Evolutionary conservation across 2,113 vertebrate genomes (phyloP).

Genomic region (Dolichotis patagonum): DNA sequence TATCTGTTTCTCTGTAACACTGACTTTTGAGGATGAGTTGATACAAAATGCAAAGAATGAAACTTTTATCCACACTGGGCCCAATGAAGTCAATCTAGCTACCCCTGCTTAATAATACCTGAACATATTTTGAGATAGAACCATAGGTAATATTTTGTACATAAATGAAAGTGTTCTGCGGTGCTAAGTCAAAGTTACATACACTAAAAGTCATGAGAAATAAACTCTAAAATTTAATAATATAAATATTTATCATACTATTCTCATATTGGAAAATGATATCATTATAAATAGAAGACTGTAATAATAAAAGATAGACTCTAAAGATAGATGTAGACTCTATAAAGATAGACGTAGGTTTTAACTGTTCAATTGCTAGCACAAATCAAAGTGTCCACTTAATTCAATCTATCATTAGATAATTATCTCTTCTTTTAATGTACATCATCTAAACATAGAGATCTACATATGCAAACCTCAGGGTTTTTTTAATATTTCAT

Average conservation of each 20-base stretch:
- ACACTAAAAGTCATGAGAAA: neutral
- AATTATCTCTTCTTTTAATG: neutral
- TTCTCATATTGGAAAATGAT: neutral
- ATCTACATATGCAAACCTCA: slow-evolving; percentile 65
- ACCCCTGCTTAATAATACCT: neutral
- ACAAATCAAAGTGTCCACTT: slow-evolving; percentile 72
- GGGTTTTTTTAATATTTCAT: slow-evolving; percentile 29
- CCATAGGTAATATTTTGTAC: neutral
- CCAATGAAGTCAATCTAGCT: neutral
- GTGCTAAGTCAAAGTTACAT: neutral
- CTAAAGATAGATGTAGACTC: too few relatives aligned
- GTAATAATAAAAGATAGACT: slow-evolving; percentile 73
- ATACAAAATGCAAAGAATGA: neutral
- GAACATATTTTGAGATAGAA: neutral
- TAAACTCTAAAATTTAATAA: neutral
- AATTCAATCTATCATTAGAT: slow-evolving; percentile 12
- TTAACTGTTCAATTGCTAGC: slow-evolving; percentile 67
- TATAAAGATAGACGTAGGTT: too few relatives aligned
- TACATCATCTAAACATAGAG: slow-evolving; percentile 66
- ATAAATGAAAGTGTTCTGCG: neutral
- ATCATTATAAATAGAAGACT: slow-evolving; percentile 61
- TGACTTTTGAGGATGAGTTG: neutral
- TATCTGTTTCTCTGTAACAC: neutral
- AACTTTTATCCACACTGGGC: neutral
- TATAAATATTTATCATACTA: neutral